phyloP scores from a whole-genome alignment of 35 echinoderm and acorn worm species.

The Amphiura filiformis region DNA sequence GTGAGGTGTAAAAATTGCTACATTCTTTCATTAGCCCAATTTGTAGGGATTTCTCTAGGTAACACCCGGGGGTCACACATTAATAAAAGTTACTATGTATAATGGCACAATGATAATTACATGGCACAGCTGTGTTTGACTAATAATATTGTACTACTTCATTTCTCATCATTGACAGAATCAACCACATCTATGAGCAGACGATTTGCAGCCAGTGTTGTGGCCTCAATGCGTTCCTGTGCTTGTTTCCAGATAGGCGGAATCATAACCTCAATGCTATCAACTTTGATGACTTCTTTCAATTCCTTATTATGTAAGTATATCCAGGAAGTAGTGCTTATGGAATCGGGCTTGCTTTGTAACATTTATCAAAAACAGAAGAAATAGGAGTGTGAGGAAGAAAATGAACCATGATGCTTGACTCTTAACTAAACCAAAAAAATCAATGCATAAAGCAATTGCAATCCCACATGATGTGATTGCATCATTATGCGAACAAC shows the following conservation, averaged over 20 bases:
- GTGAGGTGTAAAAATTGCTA: too few relatives aligned
- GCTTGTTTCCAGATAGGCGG: constrained; percentile 55
- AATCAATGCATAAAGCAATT: too few relatives aligned
- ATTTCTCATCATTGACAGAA: constrained; percentile 20
- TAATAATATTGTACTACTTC: too few relatives aligned
- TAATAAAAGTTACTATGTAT: too few relatives aligned
- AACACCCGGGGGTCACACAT: too few relatives aligned
- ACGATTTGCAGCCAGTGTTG: constrained; percentile 54
- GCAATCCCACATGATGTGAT: too few relatives aligned
- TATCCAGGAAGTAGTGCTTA: background rate
- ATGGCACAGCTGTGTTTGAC: too few relatives aligned
- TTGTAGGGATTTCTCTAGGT: too few relatives aligned
- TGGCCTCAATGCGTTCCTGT: constrained; percentile 68
- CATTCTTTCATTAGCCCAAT: too few relatives aligned
- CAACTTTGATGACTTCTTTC: constrained; percentile 66
- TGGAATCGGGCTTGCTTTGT: background rate
- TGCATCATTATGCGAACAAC: too few relatives aligned
- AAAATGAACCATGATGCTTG: background rate
- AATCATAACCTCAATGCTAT: constrained; percentile 33
- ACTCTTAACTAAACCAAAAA: too few relatives aligned
- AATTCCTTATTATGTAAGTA: constrained; percentile 64
- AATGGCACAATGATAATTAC: too few relatives aligned
- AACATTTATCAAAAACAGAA: background rate
- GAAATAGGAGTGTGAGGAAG: background rate
- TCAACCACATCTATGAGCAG: constrained; percentile 16